phyloP scores from a whole-genome alignment of 1,140 invertebrate genomes.

The Hyles euphorbiae region DNA sequence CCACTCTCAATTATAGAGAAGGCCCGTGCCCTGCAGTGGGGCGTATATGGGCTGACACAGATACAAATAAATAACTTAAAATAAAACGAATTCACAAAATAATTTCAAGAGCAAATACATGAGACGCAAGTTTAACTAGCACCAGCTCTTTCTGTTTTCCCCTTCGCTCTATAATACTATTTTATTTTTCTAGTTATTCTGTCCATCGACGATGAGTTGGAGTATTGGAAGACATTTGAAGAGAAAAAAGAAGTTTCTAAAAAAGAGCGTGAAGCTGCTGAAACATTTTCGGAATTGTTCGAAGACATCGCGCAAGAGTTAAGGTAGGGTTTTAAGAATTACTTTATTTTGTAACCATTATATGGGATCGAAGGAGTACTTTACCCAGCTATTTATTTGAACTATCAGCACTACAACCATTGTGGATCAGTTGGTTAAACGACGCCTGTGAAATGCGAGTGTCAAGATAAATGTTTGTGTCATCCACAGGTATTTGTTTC shows the following conservation, averaged over 20 bases:
- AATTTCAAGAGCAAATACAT: no score
- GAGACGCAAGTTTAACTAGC: no score
- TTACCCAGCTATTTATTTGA: no score
- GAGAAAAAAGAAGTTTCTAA: conserved; percentile 43
- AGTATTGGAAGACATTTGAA: conserved; percentile 53
- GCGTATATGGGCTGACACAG: no score
- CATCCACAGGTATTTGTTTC: no score
- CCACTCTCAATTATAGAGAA: no score
- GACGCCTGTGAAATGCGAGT: no score
- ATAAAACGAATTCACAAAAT: not conserved
- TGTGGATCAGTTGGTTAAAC: no score
- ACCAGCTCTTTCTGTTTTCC: not conserved
- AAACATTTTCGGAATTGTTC: conserved; percentile 53
- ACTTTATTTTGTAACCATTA: conserved; percentile 6
- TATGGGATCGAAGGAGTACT: not conserved
- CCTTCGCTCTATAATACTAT: not conserved
- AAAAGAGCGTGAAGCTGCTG: conserved; percentile 51
- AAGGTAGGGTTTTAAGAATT: conserved; percentile 26
- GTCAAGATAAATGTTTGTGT: no score
- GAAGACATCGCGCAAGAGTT: conserved; percentile 61
- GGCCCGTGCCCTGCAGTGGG: no score
- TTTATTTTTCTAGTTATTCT: conserved; percentile 47
- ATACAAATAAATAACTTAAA: not conserved
- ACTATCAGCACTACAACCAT: no score
- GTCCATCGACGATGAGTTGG: conserved; percentile 57